These are phyloP conservation scores for Gracilinanus agilis DNA, from an alignment of 2,113 vertebrate genomes.

Conservation along the genomic window DNA sequence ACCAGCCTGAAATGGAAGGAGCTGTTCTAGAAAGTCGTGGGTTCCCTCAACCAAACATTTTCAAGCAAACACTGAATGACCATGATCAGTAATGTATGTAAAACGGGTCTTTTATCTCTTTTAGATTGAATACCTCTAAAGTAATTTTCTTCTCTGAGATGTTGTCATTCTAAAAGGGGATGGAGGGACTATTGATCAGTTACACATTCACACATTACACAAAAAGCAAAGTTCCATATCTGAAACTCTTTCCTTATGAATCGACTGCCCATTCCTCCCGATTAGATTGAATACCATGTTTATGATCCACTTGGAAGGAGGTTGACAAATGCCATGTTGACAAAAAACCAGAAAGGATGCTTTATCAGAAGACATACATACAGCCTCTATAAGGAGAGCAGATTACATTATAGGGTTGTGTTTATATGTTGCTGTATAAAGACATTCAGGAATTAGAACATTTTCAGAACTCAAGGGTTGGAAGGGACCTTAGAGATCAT, in stretches of 20 bases:
- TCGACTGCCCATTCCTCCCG: neutral
- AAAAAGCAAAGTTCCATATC: neutral
- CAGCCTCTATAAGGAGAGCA: neutral
- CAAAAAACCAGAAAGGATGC: constrained; percentile 28
- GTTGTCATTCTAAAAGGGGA: neutral
- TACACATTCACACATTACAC: neutral
- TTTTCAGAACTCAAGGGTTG: neutral
- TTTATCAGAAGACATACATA: neutral
- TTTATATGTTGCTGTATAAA: neutral
- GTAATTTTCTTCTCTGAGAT: neutral
- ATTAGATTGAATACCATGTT: neutral
- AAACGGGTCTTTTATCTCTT: neutral
- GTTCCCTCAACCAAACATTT: neutral
- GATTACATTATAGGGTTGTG: neutral
- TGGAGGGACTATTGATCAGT: neutral
- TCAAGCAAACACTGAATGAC: neutral
- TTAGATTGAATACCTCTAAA: neutral
- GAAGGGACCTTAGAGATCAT: neutral
- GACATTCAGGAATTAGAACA: neutral
- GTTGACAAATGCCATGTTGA: constrained; percentile 15
- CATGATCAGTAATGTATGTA: neutral
- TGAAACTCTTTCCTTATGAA: neutral
- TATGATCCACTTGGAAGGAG: constrained; percentile 49
- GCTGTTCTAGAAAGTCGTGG: neutral
- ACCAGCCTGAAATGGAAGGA: neutral